These are phyloP conservation scores for Gymnoscelis rufifasciata DNA, from an alignment of 2,888 invertebrate genomes.

Conservation along the genomic window DNA sequence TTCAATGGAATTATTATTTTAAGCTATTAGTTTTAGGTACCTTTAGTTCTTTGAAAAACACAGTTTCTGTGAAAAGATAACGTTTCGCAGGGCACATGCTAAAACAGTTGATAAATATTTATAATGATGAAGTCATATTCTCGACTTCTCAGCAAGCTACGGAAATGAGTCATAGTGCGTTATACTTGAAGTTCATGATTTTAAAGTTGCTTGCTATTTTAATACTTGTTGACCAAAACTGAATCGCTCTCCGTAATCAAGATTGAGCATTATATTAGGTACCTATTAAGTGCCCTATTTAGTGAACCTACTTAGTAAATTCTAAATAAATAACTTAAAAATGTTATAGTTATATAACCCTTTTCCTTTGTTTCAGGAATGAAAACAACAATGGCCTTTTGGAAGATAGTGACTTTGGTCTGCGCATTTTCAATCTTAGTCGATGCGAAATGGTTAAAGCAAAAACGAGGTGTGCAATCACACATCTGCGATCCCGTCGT, in stretches of 20 bases:
- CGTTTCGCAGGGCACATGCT: conserved; percentile 2
- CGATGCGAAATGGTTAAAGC: conserved; percentile 47
- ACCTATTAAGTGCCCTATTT: too few species aligned
- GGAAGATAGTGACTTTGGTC: conserved; percentile 46
- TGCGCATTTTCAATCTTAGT: conserved; percentile 43
- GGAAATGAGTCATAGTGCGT: conserved; percentile 23
- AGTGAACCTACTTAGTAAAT: too few species aligned
- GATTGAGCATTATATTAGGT: too few species aligned
- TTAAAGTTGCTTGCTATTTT: too few species aligned
- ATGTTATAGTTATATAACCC: too few species aligned
- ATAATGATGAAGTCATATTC: conserved; percentile 26
- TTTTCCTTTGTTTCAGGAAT: conserved; percentile 43
- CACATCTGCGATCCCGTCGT: conserved; percentile 53
- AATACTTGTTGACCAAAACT: too few species aligned
- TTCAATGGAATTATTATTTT: too few species aligned
- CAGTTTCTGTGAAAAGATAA: conserved; percentile 5
- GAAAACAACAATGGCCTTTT: conserved; percentile 41
- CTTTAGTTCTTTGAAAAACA: conserved; percentile 1
- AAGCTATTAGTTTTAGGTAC: too few species aligned
- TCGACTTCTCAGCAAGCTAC: conserved; percentile 15
- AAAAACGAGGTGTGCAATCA: conserved; percentile 44
- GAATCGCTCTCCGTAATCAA: too few species aligned
- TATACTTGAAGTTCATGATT: neutral
- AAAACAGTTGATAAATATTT: conserved; percentile 12
- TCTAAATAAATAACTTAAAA: too few species aligned